Evolutionary conservation across 2,797 vertebrate genomes (phyloP).

Genomic region (Peromyscus aztecus): DNA sequence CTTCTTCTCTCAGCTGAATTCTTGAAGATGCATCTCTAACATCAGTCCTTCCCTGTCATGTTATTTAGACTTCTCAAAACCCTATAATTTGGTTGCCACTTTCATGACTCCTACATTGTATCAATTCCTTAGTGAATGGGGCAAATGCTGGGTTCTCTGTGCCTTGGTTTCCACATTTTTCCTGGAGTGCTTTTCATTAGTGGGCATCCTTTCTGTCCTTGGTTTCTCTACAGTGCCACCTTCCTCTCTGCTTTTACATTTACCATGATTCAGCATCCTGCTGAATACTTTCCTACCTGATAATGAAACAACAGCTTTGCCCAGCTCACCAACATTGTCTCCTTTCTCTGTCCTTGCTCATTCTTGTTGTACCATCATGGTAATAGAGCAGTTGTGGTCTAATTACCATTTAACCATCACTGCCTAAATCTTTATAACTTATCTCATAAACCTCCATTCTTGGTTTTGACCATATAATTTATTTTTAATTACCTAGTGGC

Average conservation of each 20-base stretch:
- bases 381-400: neutral
- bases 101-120: neutral
- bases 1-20: neutral
- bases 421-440: neutral
- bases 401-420: neutral
- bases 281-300: neutral
- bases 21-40: neutral
- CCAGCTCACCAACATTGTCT: neutral
- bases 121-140: neutral
- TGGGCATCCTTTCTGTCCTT: neutral
- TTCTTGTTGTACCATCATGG: neutral
- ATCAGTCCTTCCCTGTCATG: neutral
- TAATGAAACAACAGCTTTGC: neutral
- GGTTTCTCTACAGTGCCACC: neutral
- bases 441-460: neutral
- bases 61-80: neutral
- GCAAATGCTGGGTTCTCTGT: neutral
- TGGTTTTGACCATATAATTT: constrained; percentile 23
- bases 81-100: neutral
- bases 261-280: neutral
- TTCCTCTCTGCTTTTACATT: neutral
- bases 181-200: rapidly evolving
- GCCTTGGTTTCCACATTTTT: neutral
- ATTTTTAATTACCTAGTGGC: constrained; percentile 50
- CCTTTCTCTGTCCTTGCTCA: neutral